These are phyloP conservation scores for Dasypolia templi DNA, from an alignment of 2,888 invertebrate species.

Conservation along the genomic window DNA sequence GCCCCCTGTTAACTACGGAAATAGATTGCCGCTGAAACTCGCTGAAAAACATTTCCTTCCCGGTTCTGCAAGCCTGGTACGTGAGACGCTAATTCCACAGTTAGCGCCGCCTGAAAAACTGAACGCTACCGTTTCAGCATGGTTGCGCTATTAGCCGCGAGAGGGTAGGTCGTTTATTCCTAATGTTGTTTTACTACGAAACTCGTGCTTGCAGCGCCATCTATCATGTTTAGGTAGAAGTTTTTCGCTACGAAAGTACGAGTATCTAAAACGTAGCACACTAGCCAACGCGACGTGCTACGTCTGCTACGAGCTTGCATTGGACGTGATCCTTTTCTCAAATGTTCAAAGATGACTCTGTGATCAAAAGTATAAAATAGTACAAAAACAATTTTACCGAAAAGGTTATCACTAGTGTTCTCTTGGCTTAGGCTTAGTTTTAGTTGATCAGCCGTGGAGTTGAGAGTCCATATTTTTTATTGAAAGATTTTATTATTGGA, in stretches of 20 bases:
- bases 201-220: slow-evolving; percentile 50
- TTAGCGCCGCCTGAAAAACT: slow-evolving; percentile 78
- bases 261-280: neutral
- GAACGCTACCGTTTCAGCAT: slow-evolving; percentile 71
- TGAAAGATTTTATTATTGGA: too few species aligned
- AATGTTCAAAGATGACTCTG: slow-evolving; percentile 52
- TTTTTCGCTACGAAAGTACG: slow-evolving; percentile 5
- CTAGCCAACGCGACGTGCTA: neutral
- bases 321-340: neutral
- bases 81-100: slow-evolving; percentile 83
- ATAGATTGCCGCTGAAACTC: slow-evolving; percentile 69
- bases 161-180: slow-evolving; percentile 44
- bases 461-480: too few species aligned
- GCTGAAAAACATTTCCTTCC: slow-evolving; percentile 78
- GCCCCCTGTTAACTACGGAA: slow-evolving; percentile 68
- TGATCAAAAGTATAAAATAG: neutral
- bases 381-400: neutral
- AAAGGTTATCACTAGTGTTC: neutral
- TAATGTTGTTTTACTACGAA: neutral
- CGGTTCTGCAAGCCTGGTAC: slow-evolving; percentile 78
- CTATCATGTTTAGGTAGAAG: slow-evolving; percentile 38
- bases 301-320: neutral
- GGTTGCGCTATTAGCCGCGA: slow-evolving; percentile 53
- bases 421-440: too few species aligned
- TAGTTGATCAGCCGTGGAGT: too few species aligned